A percentile compares a stretch with the other conserved stretches of the same genome.
Evolutionary conservation across 2,113 vertebrate species (phyloP).

Genomic region (Mionectes macconnelli): DNA sequence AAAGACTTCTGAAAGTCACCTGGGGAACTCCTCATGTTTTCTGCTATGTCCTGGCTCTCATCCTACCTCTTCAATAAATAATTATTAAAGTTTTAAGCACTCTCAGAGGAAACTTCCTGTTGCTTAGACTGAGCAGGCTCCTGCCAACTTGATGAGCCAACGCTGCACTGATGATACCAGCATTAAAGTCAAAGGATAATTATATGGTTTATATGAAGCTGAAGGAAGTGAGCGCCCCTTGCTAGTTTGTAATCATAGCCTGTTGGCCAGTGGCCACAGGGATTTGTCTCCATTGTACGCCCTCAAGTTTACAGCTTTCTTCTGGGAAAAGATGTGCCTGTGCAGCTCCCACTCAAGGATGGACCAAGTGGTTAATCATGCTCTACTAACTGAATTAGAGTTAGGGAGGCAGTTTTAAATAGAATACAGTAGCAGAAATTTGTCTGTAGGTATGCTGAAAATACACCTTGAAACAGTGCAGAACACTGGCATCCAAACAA

Average conservation of each 20-base stretch:
- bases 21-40: background rate
- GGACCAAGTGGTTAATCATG: background rate
- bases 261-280: background rate
- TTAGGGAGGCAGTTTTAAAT: background rate
- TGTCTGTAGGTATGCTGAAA: background rate
- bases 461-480: background rate
- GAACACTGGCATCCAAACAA: rapidly evolving
- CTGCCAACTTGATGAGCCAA: constrained; percentile 34
- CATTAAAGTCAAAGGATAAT: constrained; percentile 33
- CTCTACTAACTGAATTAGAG: background rate
- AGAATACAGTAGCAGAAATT: background rate
- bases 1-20: background rate
- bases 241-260: background rate
- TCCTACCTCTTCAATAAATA: constrained; percentile 21
- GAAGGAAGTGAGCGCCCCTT: background rate
- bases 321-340: background rate
- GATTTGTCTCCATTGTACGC: background rate
- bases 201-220: background rate
- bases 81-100: background rate
- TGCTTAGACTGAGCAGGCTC: background rate
- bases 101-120: background rate
- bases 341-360: background rate
- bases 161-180: background rate
- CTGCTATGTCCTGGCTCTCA: background rate
- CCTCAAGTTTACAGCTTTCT: background rate